Evolutionary conservation across 2,113 vertebrate species (phyloP).

Genomic region (Merops nubicus): DNA sequence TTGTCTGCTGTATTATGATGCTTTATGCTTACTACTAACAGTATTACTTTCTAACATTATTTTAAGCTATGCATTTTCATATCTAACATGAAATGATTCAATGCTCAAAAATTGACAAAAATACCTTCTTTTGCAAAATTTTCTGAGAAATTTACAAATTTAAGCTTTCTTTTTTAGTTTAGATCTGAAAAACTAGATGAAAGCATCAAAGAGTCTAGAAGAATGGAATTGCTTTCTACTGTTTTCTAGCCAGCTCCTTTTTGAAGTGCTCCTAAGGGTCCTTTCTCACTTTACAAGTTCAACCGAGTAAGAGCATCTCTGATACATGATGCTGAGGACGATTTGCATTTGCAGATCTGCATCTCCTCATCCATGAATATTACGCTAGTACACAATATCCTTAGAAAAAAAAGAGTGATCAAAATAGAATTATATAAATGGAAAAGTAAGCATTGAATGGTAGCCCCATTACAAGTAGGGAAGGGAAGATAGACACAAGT

Average conservation of each 20-base stretch:
- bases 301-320: not conserved
- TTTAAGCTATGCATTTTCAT: not conserved
- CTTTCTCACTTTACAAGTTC: not conserved
- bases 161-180: not conserved
- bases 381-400: not conserved
- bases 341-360: not conserved
- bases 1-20: not conserved
- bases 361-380: not conserved
- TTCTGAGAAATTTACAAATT: not conserved
- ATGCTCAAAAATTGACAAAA: not conserved
- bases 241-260: not conserved
- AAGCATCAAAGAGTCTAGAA: not conserved
- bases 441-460: not conserved
- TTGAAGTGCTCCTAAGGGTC: not conserved
- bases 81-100: not conserved
- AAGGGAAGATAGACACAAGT: not conserved
- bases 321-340: not conserved
- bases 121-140: not conserved
- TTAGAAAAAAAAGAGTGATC: not conserved
- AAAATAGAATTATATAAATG: not conserved
- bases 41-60: not conserved
- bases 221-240: not conserved
- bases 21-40: not conserved
- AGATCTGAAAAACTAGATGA: not conserved
- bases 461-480: not conserved